Evolutionary conservation across 1,140 invertebrate species (phyloP), one percentile per base, ranked within the genome.

Genomic region (Cyclina sinensis): DNA sequence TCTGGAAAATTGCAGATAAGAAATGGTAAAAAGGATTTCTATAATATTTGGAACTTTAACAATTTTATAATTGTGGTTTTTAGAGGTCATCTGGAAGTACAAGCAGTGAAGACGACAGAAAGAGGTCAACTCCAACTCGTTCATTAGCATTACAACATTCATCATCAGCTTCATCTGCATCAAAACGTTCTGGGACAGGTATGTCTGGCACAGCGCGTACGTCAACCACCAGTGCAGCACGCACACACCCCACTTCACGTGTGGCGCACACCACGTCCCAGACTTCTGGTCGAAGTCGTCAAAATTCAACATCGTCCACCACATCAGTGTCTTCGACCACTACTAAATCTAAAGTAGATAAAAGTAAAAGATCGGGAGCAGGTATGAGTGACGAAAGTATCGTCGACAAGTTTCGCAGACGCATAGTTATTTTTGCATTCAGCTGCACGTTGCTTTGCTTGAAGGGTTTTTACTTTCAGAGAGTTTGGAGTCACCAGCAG

Each of bases 121-220:
- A 88, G 37, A 24, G 80, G n/a, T 74, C 86, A 4, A 82, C 86
- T 14, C 80, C 86, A 16, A 83, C 86, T 0, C 43, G 86, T 21
- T 82, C 86, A 48, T n/a, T 87, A 2, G 74, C 76, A 18, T 46
- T 65, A 32, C 81, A 83, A 70, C 18, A 46, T 32, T 1, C 82
- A 0, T 27, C 82, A 70, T 54, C 78, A 32, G 32, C 78, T 51
- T 39, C 78, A 48, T 62, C 86, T 21, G n/a, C 62, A 30, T 88
- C 80, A 54, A 82, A 88, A 70, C 79, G 80, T 24, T 82, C 86
- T 43, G 80, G 86, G 86, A 82, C 86, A 88, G 86, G 86, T 88
- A 88, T 88, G 86, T 88, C 86, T 27, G 59, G 68, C 54, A 78
- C 84, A 39, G 62, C 73, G 35, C 48, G 73, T 62, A 39, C 54